Evolutionary conservation across 2,888 invertebrate species (phyloP), one percentile per base, ranked within the genome.

Genomic region (Thera britannica): DNA sequence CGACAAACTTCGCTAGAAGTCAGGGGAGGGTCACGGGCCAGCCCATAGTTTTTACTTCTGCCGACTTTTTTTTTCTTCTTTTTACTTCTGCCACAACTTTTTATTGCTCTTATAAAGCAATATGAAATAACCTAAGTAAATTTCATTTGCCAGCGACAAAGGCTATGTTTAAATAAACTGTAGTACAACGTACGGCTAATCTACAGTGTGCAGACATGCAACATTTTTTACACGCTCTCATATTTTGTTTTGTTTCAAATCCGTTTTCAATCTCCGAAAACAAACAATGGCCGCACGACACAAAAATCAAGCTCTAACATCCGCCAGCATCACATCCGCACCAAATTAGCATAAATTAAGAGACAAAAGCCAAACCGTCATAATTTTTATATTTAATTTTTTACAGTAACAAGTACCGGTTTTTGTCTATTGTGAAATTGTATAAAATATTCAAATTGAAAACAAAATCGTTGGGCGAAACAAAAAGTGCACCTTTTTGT

Each of bases 321-420:
- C 78, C 75, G 81, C 82, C 78, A 81, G 70, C 85, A 78, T 81
- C 81, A 84, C 85, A 86, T 87, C 88, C 90, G 88, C 76, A 80
- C 78, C 62, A 73, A 84, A 90, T 92, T 91, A 88, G 86, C 92
- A 92, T 93, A 92, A 76, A 90, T 90, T 90, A 90, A 77, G 72
- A 86, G 84, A 90, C 90, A 91, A 92, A 91, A 85, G 85, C 79
- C 76, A 80, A 85, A 84, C 89, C 88, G 90, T 90, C 89, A 92
- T 93, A 93, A 92, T 92, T 92, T 90, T 88, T 88, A 90, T 92
- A 90, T 92, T 90, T 91, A 92, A 91, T 93, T 93, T 92, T 92
- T 89, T 89, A 91, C 91, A 84, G 87, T 90, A 86, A 91, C 91
- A 91, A 93, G 93, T 93, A 93, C 93, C 91, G 92, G 91, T 91